A percentile compares a stretch with the other conserved stretches of the same genome.
Evolutionary conservation across 2,797 vertebrate genomes (phyloP).

Genomic region (Scarus forsteni): DNA sequence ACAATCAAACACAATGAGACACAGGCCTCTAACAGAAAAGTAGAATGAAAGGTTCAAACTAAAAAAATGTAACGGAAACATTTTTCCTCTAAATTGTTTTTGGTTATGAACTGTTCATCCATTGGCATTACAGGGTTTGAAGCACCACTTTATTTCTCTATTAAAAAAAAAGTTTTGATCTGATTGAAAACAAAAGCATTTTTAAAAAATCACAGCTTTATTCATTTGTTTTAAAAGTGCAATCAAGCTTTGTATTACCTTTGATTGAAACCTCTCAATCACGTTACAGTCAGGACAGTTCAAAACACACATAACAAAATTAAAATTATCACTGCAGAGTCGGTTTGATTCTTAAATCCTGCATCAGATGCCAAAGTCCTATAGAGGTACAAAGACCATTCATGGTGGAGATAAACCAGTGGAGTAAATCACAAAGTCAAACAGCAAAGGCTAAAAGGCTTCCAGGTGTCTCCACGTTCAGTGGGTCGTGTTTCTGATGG

Average conservation of each 20-base stretch:
- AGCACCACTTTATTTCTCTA: too few species aligned
- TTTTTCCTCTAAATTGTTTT: too few species aligned
- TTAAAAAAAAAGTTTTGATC: too few species aligned
- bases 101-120: too few species aligned
- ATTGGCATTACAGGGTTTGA: too few species aligned
- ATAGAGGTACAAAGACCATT: not conserved
- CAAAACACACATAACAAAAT: constrained; percentile 3
- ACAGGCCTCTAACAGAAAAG: too few species aligned
- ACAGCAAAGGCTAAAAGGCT: constrained; percentile 2
- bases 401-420: constrained; percentile 18
- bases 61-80: too few species aligned
- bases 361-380: constrained; percentile 3
- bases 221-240: constrained; percentile 16
- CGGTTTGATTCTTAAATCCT: constrained; percentile 10
- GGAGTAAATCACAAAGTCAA: constrained; percentile 27
- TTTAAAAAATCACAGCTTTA: constrained; percentile 27
- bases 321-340: constrained; percentile 15
- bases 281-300: constrained; percentile 12
- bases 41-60: too few species aligned
- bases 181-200: not conserved
- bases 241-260: constrained; percentile 10
- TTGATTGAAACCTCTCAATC: constrained; percentile 13
- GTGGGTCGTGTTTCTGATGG: constrained; percentile 85
- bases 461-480: constrained; percentile 50
- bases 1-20: too few species aligned